phyloP scores from a whole-genome alignment of 2,888 invertebrate species.

The Mechanitis mazaeus region DNA sequence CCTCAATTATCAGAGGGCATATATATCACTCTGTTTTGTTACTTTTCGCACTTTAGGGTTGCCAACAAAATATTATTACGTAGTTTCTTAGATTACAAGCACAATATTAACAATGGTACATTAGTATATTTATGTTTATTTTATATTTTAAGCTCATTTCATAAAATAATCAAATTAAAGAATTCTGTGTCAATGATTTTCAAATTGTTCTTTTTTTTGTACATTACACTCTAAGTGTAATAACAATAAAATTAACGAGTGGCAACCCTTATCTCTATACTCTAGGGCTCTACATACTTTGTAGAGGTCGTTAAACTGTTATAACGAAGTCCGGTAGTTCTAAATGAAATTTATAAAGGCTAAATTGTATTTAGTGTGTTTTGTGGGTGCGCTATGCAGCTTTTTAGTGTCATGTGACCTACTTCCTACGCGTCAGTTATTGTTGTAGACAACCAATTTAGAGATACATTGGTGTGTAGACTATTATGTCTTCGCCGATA shows the following conservation, averaged over 20 bases:
- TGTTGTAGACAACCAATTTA: slow-evolving; percentile 1
- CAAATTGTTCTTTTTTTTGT: no score
- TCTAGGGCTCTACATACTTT: slow-evolving; percentile 28
- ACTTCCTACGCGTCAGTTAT: neutral
- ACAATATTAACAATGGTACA: neutral
- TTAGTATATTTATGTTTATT: neutral
- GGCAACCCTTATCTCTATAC: slow-evolving; percentile 24
- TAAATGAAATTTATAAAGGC: slow-evolving; percentile 26
- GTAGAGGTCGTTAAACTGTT: slow-evolving; percentile 29
- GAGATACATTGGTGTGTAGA: neutral
- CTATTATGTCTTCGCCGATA: no score
- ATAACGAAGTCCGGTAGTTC: slow-evolving; percentile 26
- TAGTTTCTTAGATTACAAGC: neutral
- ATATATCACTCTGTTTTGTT: slow-evolving; percentile 27
- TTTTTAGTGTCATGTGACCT: slow-evolving; percentile 1
- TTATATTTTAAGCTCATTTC: no score
- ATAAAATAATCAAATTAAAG: no score
- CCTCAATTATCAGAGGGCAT: slow-evolving; percentile 28
- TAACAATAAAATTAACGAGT: neutral
- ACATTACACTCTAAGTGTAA: no score
- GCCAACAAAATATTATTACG: neutral
- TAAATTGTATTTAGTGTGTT: slow-evolving; percentile 13
- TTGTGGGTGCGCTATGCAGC: slow-evolving; percentile 6
- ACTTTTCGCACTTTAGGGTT: slow-evolving; percentile 4
- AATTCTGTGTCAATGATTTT: no score